These are phyloP conservation scores for Pantherophis alleghaniensis DNA, from an alignment of 2,797 vertebrate species.

Conservation along the genomic window DNA sequence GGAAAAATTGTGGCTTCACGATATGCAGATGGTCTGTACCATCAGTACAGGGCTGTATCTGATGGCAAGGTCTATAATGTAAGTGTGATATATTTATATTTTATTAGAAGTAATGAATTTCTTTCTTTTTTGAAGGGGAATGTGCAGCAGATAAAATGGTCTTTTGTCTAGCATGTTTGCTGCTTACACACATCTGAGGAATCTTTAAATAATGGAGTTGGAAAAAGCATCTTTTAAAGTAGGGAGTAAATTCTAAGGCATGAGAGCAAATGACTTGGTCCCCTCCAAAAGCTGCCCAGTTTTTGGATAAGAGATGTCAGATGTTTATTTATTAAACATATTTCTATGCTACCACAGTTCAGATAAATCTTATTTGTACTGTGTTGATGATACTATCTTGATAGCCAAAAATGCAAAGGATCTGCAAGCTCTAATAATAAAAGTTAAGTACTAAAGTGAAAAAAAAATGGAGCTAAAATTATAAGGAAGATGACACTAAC, in stretches of 20 bases:
- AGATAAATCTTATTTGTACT: neutral
- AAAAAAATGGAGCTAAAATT: neutral
- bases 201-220: neutral
- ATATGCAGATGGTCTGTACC: slow-evolving; percentile 76
- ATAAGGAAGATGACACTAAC: neutral
- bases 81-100: slow-evolving; percentile 57
- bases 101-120: neutral
- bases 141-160: slow-evolving; percentile 11
- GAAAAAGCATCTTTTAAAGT: neutral
- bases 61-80: slow-evolving; percentile 76
- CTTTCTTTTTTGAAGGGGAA: neutral
- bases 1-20: slow-evolving; percentile 76
- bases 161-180: neutral
- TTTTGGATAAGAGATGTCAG: neutral
- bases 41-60: slow-evolving; percentile 56
- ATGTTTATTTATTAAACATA: neutral
- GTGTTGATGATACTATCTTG: neutral
- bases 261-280: neutral
- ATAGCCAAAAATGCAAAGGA: neutral
- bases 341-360: neutral
- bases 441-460: neutral
- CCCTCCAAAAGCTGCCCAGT: neutral
- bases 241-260: neutral
- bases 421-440: neutral
- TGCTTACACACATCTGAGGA: neutral